Evolutionary conservation across 2,113 vertebrate species (phyloP).

Genomic region (Protobothrops mucrosquamatus): DNA sequence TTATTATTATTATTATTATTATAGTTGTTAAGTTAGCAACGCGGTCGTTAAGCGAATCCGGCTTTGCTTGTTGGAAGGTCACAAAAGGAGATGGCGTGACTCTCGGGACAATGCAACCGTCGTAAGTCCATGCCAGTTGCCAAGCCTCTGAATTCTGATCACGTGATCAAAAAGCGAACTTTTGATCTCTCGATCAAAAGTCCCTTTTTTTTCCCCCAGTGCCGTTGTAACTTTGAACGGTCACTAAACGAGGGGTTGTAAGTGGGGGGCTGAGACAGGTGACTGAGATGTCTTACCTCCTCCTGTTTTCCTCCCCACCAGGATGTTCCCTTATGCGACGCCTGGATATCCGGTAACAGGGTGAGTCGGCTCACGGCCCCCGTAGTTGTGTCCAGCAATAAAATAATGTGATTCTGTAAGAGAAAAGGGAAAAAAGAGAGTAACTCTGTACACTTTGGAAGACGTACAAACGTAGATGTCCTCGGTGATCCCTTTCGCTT

Average conservation of each 20-base stretch:
- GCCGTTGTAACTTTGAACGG: no score
- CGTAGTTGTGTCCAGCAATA: slow-evolving; percentile 80
- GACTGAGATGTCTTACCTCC: slow-evolving; percentile 64
- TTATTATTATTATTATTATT: no score
- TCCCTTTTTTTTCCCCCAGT: no score
- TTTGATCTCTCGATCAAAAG: no score
- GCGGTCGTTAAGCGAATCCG: no score
- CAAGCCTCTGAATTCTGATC: no score
- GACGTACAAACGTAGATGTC: background rate
- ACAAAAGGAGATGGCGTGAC: no score
- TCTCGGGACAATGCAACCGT: no score
- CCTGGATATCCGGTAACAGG: slow-evolving; percentile 68
- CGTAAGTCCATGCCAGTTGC: no score
- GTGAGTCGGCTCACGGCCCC: slow-evolving; percentile 78
- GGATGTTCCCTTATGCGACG: slow-evolving; percentile 63
- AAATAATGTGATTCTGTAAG: slow-evolving; percentile 82
- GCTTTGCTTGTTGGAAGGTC: no score
- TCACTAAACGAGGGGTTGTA: background rate
- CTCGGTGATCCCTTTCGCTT: background rate
- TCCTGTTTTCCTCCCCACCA: slow-evolving; percentile 87
- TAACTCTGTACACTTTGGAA: background rate
- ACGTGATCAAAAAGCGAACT: no score
- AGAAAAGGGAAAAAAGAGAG: background rate
- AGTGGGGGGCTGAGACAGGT: accelerated
- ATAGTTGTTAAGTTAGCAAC: no score